These are phyloP conservation scores for Bolborhynchus lineola DNA, from an alignment of 2,113 vertebrate species.

Conservation along the genomic window DNA sequence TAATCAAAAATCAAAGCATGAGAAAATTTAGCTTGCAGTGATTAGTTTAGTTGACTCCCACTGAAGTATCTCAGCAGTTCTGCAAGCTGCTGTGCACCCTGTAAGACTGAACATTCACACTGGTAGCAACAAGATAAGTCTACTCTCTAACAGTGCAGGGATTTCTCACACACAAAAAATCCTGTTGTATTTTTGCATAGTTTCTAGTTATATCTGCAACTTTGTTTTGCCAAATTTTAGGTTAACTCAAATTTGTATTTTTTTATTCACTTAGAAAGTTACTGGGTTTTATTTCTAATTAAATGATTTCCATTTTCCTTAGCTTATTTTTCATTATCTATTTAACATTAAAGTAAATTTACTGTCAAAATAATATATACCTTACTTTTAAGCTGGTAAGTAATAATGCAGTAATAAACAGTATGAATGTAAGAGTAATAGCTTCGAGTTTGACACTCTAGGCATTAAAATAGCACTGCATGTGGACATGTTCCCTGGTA, in stretches of 20 bases:
- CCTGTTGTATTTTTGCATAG: neutral
- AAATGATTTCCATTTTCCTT: neutral
- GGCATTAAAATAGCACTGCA: neutral
- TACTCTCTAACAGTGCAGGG: neutral
- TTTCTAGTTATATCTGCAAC: neutral
- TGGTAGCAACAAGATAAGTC: neutral
- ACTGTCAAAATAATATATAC: neutral
- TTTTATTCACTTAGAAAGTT: neutral
- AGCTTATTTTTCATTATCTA: neutral
- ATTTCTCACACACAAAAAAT: neutral
- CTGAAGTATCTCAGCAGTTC: neutral
- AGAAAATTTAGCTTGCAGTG: neutral
- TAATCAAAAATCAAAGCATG: neutral
- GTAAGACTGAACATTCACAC: neutral
- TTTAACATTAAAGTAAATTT: neutral
- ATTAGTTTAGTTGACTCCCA: neutral
- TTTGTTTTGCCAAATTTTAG: neutral
- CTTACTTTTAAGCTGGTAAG: neutral
- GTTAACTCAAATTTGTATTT: neutral
- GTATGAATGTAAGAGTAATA: neutral
- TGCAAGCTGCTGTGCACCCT: rapidly evolving
- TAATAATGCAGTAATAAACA: neutral
- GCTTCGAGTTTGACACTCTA: neutral
- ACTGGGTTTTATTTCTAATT: neutral
- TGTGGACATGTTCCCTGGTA: neutral